Evolutionary conservation across 2,888 invertebrate genomes (phyloP), one percentile per base, ranked within the genome.

Genomic region (Xestobium rufovillosum): DNA sequence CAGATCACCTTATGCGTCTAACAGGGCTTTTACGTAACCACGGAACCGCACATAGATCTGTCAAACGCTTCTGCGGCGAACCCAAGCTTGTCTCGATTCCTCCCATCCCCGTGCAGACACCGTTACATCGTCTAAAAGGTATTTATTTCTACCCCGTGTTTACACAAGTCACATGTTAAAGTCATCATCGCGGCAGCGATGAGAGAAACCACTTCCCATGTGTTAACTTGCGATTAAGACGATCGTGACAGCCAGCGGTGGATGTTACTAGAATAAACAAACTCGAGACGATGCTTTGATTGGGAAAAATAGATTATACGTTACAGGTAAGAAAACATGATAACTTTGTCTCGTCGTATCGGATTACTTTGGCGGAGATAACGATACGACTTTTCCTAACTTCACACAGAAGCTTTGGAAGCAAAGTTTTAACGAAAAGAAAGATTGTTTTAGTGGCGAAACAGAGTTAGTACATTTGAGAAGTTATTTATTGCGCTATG

Each of bases 1-100:
- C 59, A 56, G 56, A 59, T 59, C 55, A 56, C 57, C 57, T 55
- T 55, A 53, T 55, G 50, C 50, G 52, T 45, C 45, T 52, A 52
- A 51, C 50, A 50, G 48, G 48, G 44, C 48, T 48, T 41, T 49
- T 46, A 53, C 54, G 52, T 48, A 50, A 52, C 53, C 53, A 38
- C 54, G 48, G 44, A 47, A 51, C 55, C 53, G 53, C 55, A 56
- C 53, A 55, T 56, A 55, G 53, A 56, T 56, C 55, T 56, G 52
- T 54, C 53, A 55, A 48, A 34, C 43, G 46, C 41, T 46, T 36
- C 45, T 43, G 49, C 45, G 47, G 47, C 47, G 41, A 44, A 44
- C 42, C 36, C 39, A 44, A 40, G 23, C n/a, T n/a, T 19, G 23
- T n/a, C n/a, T n/a, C 6, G 23, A 31, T 40, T 35, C 38, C 33